Evolutionary conservation across 2,888 invertebrate species (phyloP).

Genomic region (Sericinus montela): DNA sequence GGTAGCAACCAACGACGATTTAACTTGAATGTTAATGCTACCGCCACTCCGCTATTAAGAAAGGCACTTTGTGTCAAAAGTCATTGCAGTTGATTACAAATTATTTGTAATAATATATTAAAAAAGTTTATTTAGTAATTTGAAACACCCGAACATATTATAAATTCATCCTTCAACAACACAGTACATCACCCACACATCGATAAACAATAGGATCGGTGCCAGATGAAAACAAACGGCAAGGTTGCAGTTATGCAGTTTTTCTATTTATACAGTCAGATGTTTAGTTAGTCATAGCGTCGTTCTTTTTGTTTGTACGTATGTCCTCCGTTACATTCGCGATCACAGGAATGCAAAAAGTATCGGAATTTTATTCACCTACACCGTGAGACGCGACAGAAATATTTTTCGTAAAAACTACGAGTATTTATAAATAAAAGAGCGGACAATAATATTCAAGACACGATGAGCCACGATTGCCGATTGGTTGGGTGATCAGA

Average conservation of each 20-base stretch:
- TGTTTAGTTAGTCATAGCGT: constrained; percentile 12
- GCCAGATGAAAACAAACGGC: constrained; percentile 1
- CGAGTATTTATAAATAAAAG: background rate
- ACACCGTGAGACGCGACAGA: background rate
- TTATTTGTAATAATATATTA: too few relatives aligned
- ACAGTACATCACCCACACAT: constrained; percentile 8
- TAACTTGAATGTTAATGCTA: constrained; percentile 29
- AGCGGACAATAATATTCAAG: too few relatives aligned
- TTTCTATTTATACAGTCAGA: constrained; percentile 14
- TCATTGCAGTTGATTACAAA: too few relatives aligned
- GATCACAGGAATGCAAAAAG: constrained; percentile 14
- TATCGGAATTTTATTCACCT: background rate
- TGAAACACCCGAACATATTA: too few relatives aligned
- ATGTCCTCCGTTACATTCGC: background rate
- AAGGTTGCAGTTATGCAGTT: constrained; percentile 11
- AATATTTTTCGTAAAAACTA: background rate
- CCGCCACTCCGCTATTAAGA: constrained; percentile 27
- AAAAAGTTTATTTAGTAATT: too few relatives aligned
- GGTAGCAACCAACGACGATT: constrained; percentile 21
- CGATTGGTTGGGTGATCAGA: too few relatives aligned
- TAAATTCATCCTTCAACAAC: background rate
- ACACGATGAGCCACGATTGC: too few relatives aligned
- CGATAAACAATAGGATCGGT: constrained; percentile 2
- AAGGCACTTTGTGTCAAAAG: background rate
- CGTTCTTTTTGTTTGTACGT: constrained; percentile 4